Percentiles rank a stretch among this genome's conserved stretches.
phyloP scores from a whole-genome alignment of 2,888 invertebrate species.

The Drosophila mercatorum region DNA sequence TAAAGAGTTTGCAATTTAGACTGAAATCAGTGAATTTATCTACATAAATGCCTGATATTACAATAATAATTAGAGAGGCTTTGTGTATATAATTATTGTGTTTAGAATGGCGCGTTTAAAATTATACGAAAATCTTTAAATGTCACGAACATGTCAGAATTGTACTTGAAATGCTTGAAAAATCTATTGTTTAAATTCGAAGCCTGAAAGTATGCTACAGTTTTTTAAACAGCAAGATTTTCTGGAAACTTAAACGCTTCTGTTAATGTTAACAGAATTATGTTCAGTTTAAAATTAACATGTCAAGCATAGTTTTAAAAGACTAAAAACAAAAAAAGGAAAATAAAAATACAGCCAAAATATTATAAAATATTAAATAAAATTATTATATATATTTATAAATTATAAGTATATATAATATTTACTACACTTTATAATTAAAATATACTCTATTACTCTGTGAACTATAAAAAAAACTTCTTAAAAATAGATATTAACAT shows the following conservation, averaged over 20 bases:
- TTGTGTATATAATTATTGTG: background rate
- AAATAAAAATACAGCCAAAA: no score
- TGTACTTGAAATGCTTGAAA: background rate
- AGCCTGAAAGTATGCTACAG: background rate
- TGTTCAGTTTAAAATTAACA: background rate
- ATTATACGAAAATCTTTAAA: background rate
- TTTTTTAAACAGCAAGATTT: background rate
- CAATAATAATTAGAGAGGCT: background rate
- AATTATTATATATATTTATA: no score
- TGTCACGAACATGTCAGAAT: background rate
- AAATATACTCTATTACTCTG: background rate
- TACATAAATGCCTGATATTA: background rate
- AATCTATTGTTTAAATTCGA: background rate
- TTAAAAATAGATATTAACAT: background rate
- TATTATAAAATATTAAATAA: no score
- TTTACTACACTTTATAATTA: no score
- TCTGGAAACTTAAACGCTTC: background rate
- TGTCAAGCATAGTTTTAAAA: background rate
- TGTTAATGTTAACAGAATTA: background rate
- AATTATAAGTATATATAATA: no score
- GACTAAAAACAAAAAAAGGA: background rate
- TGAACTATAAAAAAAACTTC: background rate
- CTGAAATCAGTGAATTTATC: background rate
- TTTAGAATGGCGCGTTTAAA: background rate
- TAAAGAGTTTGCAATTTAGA: conserved; percentile 24